Base-by-base conservation (phyloP, 2,113 vertebrate species). In the Lepus timidus region DNA sequence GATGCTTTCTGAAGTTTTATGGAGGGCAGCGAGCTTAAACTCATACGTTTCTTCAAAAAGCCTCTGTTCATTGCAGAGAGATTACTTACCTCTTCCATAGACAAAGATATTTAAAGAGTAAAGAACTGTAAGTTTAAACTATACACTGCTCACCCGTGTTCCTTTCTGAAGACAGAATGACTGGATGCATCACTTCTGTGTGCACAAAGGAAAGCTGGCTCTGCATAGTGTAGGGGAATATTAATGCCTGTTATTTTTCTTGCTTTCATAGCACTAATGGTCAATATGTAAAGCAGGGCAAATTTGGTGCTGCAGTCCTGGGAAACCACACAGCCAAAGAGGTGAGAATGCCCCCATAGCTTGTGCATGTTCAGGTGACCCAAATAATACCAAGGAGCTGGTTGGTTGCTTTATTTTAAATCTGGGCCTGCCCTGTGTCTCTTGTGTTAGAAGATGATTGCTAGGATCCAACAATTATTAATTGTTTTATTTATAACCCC, bases 251-350 rank as follows among this genome's bases (percentile, higher is more conserved):
- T 97, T 27, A 62, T 10, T 97, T 73, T 97, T 23, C 3, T 88
- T 98, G 17, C 96, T 71, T 96, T 82, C 97, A 1, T 97, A 99
- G 99, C 94, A 97, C 98, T 88, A 99, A 99, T 3, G 99, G 99
- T 95, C 99, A 99, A 68, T 99, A 99, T 88, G 78, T 98, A 97
- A 99, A 99, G 97, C 99, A 99, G 95, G 99, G 99, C 51, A 99
- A 99, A 97, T 99, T 99, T 76, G 99, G 99, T 98, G 99, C 99
- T 16, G 99, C 99, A 0, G 98, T 99, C 1, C 97, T 99, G 97
- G 99, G 99, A 74, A 99, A 97, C 97, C 99, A 99, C 3, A 14
- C 97, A 10, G 97, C 98, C 81, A 99, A 97, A 98, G 99, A 99
- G 99, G 99, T 99, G 95, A 99, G 98, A 96, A 64, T 82, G 8